Evolutionary conservation across 2,113 vertebrate species (phyloP), one percentile per base, ranked within the genome.

Genomic region (Leuciscus idus): DNA sequence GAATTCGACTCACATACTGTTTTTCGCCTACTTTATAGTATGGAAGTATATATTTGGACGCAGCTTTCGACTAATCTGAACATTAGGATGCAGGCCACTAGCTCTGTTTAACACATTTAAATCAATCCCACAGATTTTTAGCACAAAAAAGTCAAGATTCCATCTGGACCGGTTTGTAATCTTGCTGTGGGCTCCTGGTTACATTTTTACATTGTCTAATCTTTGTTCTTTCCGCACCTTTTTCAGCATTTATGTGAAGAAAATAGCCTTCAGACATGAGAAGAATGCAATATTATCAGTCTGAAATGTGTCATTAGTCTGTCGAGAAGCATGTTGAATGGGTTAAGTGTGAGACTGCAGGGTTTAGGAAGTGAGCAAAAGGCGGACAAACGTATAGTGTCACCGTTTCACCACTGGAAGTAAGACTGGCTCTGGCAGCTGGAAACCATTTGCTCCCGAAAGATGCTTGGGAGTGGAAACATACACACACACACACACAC

Each of bases 371-470:
- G 28, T 9, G 70, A 72, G 82, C 59, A 55, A 78, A 59, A 55
- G 75, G 82, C 39, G 2, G 36, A 52, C 48, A 46, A 73, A 59
- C 8, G 55, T 81, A 72, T 70, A 82, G 72, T 87, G 85, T 87
- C 85, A 78, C 43, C 15, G 43, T 55, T 68, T 83, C 82, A 78
- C 28, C 55, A 30, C 23, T 86, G 43, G 81, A 75, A 85, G 75
- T 36, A 46, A 87, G 72, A 77, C 46, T 43, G 43, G 43, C 86
- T 83, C 55, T 6, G 43, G 79, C 89, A 90, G 89, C 89, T 90
- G 89, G 82, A 87, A 90, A 61, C 74, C 87, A 88, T 90, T 90
- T 90, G 61, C 84, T 81, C 43, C 55, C 55, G 61, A 70, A 55
- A 87, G 59, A 78, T 86, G 62, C 87, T 90, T 86, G 66, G 68